Evolutionary conservation across 2,113 vertebrate species (phyloP), one percentile per base, ranked within the genome.

Genomic region (Prunella himalayana): DNA sequence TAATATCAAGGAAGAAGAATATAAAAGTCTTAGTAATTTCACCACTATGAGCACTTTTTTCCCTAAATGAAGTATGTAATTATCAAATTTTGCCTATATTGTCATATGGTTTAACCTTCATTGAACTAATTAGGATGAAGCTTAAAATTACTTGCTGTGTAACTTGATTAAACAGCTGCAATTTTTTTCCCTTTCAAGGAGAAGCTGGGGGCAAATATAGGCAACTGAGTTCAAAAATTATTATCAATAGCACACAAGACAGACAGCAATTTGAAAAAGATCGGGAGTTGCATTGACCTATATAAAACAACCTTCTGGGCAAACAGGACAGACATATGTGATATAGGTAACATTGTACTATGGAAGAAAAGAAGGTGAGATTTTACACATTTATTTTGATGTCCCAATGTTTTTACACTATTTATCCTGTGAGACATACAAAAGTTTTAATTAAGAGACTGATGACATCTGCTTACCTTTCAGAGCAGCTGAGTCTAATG

Each of bases 41-140:
- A 93, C 83, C 75, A 95, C 44, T 88, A 35, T 81, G 69, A 96
- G 72, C 49, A 91, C 37, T 94, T 92, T 95, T 94, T 78, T 85
- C 71, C 71, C 73, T 92, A 94, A 97, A 97, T 96, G 90, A 97
- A 94, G 84, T 86, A 53, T 82, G 59, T 82, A 96, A 96, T 97
- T 96, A 95, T 76, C 66, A 97, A 83, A 90, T 8, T 60, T 95
- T 88, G 95, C 96, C 94, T 97, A 83, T 95, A 70, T 61, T 83
- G 71, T 97, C 88, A 53, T 63, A 90, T 65, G 59, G 59, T 94
- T 97, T 96, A 95, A 95, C 66, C 91, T 97, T 92, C 95, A 97
- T 96, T 96, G 81, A 96, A 94, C 66, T 95, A 96, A 97, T 97
- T 96, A 97, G n/a, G 56, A 69, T 75, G 70, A 95, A 77, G 33